These are phyloP conservation scores for Alethe castanea DNA, from an alignment of 2,113 vertebrate species.

Conservation along the genomic window DNA sequence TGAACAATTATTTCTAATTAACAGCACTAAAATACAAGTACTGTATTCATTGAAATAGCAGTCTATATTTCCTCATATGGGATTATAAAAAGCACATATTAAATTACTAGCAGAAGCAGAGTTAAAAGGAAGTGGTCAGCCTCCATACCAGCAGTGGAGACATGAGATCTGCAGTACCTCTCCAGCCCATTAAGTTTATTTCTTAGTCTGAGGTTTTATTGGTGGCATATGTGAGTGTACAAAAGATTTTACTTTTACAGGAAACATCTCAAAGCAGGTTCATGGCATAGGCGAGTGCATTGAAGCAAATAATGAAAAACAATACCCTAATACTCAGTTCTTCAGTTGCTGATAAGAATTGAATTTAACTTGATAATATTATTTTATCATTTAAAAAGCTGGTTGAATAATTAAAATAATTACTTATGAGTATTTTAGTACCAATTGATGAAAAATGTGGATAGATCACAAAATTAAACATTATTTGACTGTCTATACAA, in stretches of 20 bases:
- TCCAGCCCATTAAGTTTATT: not conserved
- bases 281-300: not conserved
- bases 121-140: not conserved
- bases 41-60: not conserved
- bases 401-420: constrained; percentile 36
- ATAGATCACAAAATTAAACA: constrained; percentile 35
- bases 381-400: not conserved
- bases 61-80: not conserved
- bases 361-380: constrained; percentile 11
- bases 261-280: not conserved
- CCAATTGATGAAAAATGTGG: constrained; percentile 20
- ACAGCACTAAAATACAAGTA: not conserved
- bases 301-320: not conserved
- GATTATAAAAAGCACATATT: not conserved
- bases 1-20: not conserved
- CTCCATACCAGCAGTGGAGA: not conserved
- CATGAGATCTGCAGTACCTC: not conserved
- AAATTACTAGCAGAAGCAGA: not conserved
- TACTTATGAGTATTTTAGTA: constrained; percentile 4
- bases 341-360: constrained; percentile 1
- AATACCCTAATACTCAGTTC: not conserved
- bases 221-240: accelerated
- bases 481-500: constrained; percentile 46
- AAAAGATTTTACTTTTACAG: not conserved
- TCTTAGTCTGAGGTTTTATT: not conserved